These are phyloP conservation scores for Sapayoa aenigma DNA, from an alignment of 2,113 vertebrate species.

Conservation along the genomic window DNA sequence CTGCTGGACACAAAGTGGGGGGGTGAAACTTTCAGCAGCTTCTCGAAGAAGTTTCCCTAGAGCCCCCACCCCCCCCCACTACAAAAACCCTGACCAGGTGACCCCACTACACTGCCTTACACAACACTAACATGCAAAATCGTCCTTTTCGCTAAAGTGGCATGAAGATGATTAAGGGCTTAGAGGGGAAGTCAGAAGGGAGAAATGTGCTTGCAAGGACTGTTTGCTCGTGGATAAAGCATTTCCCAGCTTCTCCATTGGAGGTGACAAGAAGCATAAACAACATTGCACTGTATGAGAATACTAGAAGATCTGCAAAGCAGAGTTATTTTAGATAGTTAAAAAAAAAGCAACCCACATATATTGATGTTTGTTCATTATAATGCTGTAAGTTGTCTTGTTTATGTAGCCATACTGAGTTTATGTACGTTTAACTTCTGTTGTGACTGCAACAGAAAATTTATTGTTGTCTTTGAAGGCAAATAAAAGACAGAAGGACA, in stretches of 20 bases:
- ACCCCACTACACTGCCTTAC: too few relatives aligned
- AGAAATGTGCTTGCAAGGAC: background rate
- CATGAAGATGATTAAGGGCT: background rate
- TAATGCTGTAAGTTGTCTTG: background rate
- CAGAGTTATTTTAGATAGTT: background rate
- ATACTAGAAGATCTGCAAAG: background rate
- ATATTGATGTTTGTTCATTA: background rate
- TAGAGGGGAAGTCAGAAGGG: background rate
- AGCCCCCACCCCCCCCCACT: too few relatives aligned
- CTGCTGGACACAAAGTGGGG: too few relatives aligned
- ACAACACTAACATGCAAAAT: background rate
- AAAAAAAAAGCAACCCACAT: background rate
- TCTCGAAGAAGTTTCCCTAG: too few relatives aligned
- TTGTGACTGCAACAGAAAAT: background rate
- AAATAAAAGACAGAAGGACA: background rate
- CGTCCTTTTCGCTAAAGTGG: background rate
- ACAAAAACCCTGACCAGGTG: too few relatives aligned
- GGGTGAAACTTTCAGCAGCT: too few relatives aligned
- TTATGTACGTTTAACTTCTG: slow-evolving; percentile 1
- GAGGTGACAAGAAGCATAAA: background rate
- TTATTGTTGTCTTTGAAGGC: background rate
- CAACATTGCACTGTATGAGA: background rate
- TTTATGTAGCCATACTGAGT: background rate
- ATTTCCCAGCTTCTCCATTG: background rate
- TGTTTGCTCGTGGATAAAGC: background rate